Evolutionary conservation across 2,888 invertebrate genomes (phyloP).

Genomic region (Cantharis lateralis): DNA sequence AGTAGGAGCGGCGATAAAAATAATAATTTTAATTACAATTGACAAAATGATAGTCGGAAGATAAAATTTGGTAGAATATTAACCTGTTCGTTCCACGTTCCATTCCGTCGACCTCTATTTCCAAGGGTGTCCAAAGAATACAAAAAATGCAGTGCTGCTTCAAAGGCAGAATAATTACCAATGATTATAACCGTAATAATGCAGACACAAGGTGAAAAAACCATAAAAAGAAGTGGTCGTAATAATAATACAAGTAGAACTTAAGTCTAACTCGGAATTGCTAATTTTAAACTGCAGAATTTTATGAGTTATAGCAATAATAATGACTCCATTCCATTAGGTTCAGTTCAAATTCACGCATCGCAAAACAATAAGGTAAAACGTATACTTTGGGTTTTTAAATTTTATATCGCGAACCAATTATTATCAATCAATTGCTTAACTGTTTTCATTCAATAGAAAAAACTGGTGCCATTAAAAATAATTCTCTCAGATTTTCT

Average conservation of each 20-base stretch:
- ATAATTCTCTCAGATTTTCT: neutral
- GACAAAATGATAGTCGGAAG: neutral
- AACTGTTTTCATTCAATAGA: neutral
- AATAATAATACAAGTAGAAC: neutral
- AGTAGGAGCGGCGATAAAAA: neutral
- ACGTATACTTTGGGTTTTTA: neutral
- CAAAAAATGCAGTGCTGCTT: constrained; percentile 8
- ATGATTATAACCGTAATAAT: constrained; percentile 16
- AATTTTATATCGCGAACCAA: neutral
- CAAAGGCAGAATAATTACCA: constrained; percentile 5
- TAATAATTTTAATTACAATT: neutral
- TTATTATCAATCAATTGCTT: neutral
- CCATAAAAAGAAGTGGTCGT: constrained; percentile 16
- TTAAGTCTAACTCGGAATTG: neutral
- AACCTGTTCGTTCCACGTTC: neutral
- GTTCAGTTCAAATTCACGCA: neutral
- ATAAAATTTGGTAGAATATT: neutral
- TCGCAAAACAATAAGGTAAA: neutral
- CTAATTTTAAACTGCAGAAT: neutral
- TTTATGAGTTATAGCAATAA: neutral
- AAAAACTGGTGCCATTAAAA: neutral
- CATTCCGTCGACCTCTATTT: neutral
- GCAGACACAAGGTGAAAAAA: constrained; percentile 16
- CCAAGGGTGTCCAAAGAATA: neutral
- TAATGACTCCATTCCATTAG: neutral